Conservation (phyloP, 2,888 invertebrate genomes). For the Mesoligia furuncula region DNA sequence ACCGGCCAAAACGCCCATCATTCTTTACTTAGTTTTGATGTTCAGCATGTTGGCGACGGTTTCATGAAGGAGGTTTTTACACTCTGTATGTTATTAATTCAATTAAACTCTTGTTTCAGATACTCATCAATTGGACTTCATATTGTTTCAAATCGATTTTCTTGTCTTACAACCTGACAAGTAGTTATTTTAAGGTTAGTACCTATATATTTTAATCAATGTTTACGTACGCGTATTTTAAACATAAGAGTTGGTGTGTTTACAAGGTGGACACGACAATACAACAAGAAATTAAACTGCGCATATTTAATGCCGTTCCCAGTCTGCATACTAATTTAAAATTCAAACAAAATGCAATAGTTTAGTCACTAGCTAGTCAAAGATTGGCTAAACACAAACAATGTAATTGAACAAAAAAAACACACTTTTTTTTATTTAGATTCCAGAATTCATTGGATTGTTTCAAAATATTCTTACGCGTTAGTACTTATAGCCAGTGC, state of each 20-base stretch:
- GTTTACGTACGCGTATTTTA: not conserved
- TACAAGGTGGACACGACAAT: not conserved
- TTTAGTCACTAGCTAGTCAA: no score
- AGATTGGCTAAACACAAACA: no score
- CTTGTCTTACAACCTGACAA: not conserved
- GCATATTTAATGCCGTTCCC: no score
- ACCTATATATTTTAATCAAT: not conserved
- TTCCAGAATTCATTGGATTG: no score
- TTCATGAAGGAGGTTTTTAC: not conserved
- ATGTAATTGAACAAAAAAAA: no score
- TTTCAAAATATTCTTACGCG: not conserved
- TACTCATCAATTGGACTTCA: conserved; percentile 4
- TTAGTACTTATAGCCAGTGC: not conserved
- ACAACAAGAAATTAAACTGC: not conserved
- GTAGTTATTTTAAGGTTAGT: not conserved
- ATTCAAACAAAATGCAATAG: no score
- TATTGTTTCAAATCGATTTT: not conserved
- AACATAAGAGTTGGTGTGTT: not conserved
- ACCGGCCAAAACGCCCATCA: no score
- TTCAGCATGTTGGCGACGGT: not conserved
- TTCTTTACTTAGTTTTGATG: no score
- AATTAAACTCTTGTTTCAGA: conserved; percentile 1
- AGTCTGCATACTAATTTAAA: no score
- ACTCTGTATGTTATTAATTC: not conserved
- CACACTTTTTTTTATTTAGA: no score